Evolutionary conservation across 2,797 vertebrate genomes (phyloP).

Genomic region (Kryptolebias ocellatus): DNA sequence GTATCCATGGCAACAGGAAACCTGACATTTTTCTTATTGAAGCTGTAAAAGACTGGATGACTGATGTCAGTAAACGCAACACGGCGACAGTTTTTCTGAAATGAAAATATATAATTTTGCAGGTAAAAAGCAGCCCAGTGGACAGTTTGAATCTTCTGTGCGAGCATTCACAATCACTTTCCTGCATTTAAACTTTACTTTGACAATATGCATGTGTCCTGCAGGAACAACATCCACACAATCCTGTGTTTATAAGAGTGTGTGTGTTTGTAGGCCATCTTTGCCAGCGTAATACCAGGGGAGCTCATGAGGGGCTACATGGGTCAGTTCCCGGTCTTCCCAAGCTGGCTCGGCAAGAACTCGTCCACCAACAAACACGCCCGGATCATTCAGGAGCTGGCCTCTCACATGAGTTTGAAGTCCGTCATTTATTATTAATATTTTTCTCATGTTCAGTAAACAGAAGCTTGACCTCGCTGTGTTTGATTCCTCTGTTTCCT

Average conservation of each 20-base stretch:
- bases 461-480: neutral
- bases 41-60: too few species aligned
- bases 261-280: constrained; percentile 86
- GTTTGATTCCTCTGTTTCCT: neutral
- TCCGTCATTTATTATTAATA: constrained; percentile 62
- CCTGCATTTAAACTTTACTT: too few species aligned
- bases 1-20: neutral
- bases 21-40: neutral
- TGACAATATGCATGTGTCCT: too few species aligned
- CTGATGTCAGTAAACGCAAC: too few species aligned
- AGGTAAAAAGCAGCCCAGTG: too few species aligned
- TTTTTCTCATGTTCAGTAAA: neutral
- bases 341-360: constrained; percentile 94
- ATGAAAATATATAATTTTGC: too few species aligned
- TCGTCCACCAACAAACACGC: constrained; percentile 91
- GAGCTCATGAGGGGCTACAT: constrained; percentile 98
- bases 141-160: too few species aligned
- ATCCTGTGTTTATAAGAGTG: neutral
- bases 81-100: too few species aligned
- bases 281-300: constrained; percentile 95
- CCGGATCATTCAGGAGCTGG: constrained; percentile 91
- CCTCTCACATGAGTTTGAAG: constrained; percentile 94
- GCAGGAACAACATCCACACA: too few species aligned
- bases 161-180: too few species aligned
- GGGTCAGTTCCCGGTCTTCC: constrained; percentile 92